A percentile compares a stretch with the other conserved stretches of the same genome.
Conservation (phyloP, 2,888 invertebrate species). For the Margaritifera margaritifera region DNA sequence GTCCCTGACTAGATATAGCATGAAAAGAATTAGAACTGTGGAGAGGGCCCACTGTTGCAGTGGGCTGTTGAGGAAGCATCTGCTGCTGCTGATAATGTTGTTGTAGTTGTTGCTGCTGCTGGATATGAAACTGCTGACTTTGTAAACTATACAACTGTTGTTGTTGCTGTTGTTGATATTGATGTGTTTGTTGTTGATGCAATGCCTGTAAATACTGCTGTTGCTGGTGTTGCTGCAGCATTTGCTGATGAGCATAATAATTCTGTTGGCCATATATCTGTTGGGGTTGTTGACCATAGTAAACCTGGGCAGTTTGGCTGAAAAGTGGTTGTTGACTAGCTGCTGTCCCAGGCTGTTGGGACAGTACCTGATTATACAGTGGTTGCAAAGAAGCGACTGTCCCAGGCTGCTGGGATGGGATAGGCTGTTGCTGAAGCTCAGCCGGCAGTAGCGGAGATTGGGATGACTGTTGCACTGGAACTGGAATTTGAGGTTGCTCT, state of each 20-base stretch:
- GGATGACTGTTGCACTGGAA: slow-evolving; percentile 14
- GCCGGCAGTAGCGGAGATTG: slow-evolving; percentile 4
- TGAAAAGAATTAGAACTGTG: background rate
- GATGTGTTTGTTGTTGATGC: slow-evolving; percentile 26
- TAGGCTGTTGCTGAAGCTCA: slow-evolving; percentile 25
- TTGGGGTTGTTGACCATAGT: slow-evolving; percentile 33
- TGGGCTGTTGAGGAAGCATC: slow-evolving; percentile 5
- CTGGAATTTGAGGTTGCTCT: slow-evolving; percentile 1
- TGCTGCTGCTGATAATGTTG: slow-evolving; percentile 9
- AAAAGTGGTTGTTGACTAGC: slow-evolving; percentile 17
- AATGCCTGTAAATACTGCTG: slow-evolving; percentile 27
- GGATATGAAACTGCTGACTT: slow-evolving; percentile 21
- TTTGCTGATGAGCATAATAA: slow-evolving; percentile 22
- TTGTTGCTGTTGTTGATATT: slow-evolving; percentile 22
- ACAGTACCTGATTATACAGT: slow-evolving; percentile 6
- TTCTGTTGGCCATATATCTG: slow-evolving; percentile 33
- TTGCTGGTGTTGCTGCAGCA: slow-evolving; percentile 26
- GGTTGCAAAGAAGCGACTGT: background rate
- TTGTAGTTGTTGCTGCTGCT: slow-evolving; percentile 13
- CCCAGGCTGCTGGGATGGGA: slow-evolving; percentile 13
- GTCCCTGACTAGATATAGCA: too few species aligned
- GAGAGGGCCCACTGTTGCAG: background rate
- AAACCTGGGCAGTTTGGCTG: too few species aligned
- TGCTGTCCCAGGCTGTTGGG: slow-evolving; percentile 6
- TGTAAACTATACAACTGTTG: slow-evolving; percentile 19